Base-by-base conservation (phyloP, 2,888 invertebrate genomes). In the Pachliopta kotzebuea region DNA sequence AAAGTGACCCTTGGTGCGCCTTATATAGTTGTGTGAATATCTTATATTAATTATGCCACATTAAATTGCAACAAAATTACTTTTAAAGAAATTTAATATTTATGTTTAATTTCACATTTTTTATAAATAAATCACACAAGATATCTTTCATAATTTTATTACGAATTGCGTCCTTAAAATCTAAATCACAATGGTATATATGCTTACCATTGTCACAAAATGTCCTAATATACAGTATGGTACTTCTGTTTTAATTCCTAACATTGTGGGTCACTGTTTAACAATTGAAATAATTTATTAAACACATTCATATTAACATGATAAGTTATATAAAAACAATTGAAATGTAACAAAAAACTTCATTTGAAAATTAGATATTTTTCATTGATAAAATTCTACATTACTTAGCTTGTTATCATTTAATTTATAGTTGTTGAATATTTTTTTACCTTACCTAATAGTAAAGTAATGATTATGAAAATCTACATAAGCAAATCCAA, bases 121-220 rank as follows among this genome's bases (percentile, higher is more conserved):
- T 11, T 52, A 67, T 60, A 79, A 85, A 84, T 83, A 83, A 86
- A 84, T 76, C 73, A 78, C 81, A 85, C 79, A 71, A 53, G n/a
- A 45, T 71, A 67, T 75, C 71, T 77, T 82, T 80, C 70, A 84
- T 76, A 79, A 77, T 80, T 89, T 89, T 88, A 89, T 88, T 89
- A 78, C 74, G 78, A 85, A 83, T 79, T 69, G 74, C 78, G 76
- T 80, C 72, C 87, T 88, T 90, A 88, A 70, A 72, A 75, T 78
- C 85, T 88, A 89, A 78, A 76, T 84, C 80, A 81, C 77, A 70
- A 79, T 78, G 79, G 79, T 80, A 81, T 79, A n/a, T n/a, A 72
- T 69, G 69, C 72, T 73, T 77, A 80, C 80, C 76, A 78, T 68
- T 72, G 68, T 75, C 76, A 76, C 77, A 76, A 72, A 73, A 72